Base-by-base conservation (phyloP, 2,113 vertebrate species). In the Nettapus auritus region DNA sequence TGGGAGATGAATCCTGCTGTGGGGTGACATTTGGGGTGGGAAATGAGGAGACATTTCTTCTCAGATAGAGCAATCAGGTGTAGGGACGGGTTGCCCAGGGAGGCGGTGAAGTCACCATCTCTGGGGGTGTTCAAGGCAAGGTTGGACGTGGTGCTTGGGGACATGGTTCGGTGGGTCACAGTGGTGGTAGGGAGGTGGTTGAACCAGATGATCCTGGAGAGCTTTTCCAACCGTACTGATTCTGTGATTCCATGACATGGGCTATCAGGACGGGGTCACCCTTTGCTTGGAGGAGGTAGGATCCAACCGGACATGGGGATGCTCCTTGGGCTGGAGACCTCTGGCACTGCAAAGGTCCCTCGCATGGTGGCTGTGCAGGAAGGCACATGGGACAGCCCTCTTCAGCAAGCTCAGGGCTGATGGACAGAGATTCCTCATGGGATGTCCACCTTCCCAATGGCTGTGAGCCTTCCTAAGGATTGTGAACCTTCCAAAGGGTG, bases 201-300 rank as follows among this genome's bases (percentile, higher is more conserved):
- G 42, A 16, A 44, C 42, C 42, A 44, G 42, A 44, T 16, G 42
- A 44, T 6, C 42, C 6, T 18, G 42, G 42, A 44, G 42, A 16
- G 16, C 42, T 44, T 44, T 44, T 46, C 44, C 44, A 19, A 19
- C 18, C 44, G 7, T 46, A 19, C 18, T 46, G 17, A 9, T 46
- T 19, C 4, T 8, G 18, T 46, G 44, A 46, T 46, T 18, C 17
- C 8, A 19, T 18, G 18, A 46, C 53, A 33, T 0, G 0, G 38
- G 38, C 23, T 63, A 40, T 55, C 23, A 46, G 60, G 56, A 44
- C 5, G 15, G 33, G 80, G 26, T 33, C 13, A 15, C 12, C 34
- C 42, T 42, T 40, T 8, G 11, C 71, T 44, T 38, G 38, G 59
- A 93, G 34, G 9, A 52, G 33, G 38, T 52, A 34, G 38, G 28